Evolutionary conservation across 2,797 vertebrate species (phyloP).

Genomic region (Petrocephalus schoutedeni): DNA sequence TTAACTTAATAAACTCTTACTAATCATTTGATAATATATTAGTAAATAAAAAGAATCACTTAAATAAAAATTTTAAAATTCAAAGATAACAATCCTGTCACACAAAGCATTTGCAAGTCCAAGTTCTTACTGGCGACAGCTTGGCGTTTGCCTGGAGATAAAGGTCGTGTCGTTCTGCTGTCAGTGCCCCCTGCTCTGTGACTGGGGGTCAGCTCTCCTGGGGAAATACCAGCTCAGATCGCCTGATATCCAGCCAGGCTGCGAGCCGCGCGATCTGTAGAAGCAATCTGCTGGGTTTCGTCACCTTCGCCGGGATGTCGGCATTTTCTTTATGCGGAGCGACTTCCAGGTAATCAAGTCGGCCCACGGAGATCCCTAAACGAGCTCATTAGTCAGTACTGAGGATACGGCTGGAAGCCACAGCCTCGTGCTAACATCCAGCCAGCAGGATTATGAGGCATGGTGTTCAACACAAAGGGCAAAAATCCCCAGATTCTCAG

Average conservation of each 20-base stretch:
- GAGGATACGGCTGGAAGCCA: slow-evolving; percentile 8
- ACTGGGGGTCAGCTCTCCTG: neutral
- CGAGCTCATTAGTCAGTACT: slow-evolving; percentile 31
- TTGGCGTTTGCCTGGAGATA: no score
- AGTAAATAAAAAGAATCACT: neutral
- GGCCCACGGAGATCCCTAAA: slow-evolving; percentile 30
- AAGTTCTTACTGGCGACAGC: no score
- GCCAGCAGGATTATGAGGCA: neutral
- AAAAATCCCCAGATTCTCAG: neutral
- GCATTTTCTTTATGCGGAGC: slow-evolving; percentile 25
- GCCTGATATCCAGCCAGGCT: no score
- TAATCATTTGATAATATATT: neutral
- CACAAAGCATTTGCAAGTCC: neutral
- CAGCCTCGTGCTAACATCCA: neutral
- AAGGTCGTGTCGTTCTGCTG: no score
- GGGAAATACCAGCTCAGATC: neutral
- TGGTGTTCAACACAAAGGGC: neutral
- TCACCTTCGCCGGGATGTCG: slow-evolving; percentile 29
- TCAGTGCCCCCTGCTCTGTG: neutral
- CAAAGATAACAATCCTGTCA: neutral
- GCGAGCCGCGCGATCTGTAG: no score
- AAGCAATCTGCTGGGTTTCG: neutral
- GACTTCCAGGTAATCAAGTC: slow-evolving; percentile 29
- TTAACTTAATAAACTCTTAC: neutral
- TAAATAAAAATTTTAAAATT: neutral